Evolutionary conservation across 1,140 invertebrate genomes (phyloP).

Genomic region (Euschistus heros): DNA sequence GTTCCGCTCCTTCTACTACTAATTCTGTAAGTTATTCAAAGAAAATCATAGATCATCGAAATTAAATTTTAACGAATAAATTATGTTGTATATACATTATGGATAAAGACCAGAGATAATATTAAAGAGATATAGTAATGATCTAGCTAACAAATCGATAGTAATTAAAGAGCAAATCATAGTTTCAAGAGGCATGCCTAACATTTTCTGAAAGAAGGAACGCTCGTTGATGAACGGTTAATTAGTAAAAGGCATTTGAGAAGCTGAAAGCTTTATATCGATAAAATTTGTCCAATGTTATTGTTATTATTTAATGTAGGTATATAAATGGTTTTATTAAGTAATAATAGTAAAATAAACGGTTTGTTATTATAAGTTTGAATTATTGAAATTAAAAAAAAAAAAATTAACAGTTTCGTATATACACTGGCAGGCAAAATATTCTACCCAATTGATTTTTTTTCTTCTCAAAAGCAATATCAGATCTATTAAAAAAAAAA

Average conservation of each 20-base stretch:
- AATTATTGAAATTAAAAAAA: too few relatives aligned
- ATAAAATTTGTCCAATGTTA: too few relatives aligned
- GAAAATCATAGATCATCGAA: neutral
- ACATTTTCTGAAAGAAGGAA: neutral
- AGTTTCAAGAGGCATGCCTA: neutral
- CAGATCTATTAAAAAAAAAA: too few relatives aligned
- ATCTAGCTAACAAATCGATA: neutral
- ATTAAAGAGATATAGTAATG: neutral
- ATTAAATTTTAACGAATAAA: neutral
- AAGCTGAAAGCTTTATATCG: neutral
- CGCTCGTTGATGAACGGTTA: neutral
- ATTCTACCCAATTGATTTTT: too few relatives aligned
- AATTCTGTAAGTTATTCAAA: slow-evolving; percentile 4
- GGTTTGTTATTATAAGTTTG: too few relatives aligned
- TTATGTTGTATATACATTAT: neutral
- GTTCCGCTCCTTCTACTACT: slow-evolving; percentile 1
- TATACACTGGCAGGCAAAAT: too few relatives aligned
- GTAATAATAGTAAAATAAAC: too few relatives aligned
- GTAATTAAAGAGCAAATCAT: neutral
- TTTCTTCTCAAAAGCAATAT: too few relatives aligned
- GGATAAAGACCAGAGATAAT: neutral
- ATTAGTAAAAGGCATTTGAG: neutral
- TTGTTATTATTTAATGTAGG: too few relatives aligned
- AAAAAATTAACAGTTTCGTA: too few relatives aligned
- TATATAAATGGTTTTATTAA: too few relatives aligned